Conservation (phyloP, 2,888 invertebrate species). For the Drosophila picticornis region DNA sequence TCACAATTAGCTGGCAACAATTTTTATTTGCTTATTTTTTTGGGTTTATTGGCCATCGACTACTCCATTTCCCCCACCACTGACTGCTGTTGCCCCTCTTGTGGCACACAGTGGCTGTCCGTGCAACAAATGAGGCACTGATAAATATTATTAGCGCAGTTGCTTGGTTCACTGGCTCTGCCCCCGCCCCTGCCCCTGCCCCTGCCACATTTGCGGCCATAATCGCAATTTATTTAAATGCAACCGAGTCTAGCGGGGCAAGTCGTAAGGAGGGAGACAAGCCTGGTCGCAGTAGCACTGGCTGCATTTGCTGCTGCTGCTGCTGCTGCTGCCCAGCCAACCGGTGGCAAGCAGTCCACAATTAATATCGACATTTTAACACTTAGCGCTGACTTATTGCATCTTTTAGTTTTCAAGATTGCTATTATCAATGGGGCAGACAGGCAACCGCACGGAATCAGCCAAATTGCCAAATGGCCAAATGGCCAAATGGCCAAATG, state of each 20-base stretch:
- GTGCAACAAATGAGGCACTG: slow-evolving; percentile 78
- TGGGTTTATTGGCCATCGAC: slow-evolving; percentile 65
- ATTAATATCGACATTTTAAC: slow-evolving; percentile 84
- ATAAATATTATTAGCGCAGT: slow-evolving; percentile 77
- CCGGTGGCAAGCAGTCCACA: slow-evolving; percentile 70
- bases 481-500: slow-evolving; percentile 39
- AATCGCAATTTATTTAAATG: slow-evolving; percentile 81
- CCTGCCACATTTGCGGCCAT: slow-evolving; percentile 74
- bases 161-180: slow-evolving; percentile 58
- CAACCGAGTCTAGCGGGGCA: slow-evolving; percentile 32
- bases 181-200: neutral
- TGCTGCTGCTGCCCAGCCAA: slow-evolving; percentile 19
- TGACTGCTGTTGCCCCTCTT: slow-evolving; percentile 2
- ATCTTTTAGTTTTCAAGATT: slow-evolving; percentile 77
- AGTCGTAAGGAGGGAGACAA: neutral
- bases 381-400: slow-evolving; percentile 82
- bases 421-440: slow-evolving; percentile 71
- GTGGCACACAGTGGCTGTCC: slow-evolving; percentile 34
- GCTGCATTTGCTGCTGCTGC: slow-evolving; percentile 6
- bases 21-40: slow-evolving; percentile 63
- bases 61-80: neutral
- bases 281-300: slow-evolving; percentile 22
- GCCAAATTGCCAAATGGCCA: slow-evolving; percentile 40
- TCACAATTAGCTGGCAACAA: slow-evolving; percentile 61
- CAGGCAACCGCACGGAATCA: slow-evolving; percentile 35